Evolutionary conservation across 2,888 invertebrate genomes (phyloP), one percentile per base, ranked within the genome.

Genomic region (Drosophila tanythrix): DNA sequence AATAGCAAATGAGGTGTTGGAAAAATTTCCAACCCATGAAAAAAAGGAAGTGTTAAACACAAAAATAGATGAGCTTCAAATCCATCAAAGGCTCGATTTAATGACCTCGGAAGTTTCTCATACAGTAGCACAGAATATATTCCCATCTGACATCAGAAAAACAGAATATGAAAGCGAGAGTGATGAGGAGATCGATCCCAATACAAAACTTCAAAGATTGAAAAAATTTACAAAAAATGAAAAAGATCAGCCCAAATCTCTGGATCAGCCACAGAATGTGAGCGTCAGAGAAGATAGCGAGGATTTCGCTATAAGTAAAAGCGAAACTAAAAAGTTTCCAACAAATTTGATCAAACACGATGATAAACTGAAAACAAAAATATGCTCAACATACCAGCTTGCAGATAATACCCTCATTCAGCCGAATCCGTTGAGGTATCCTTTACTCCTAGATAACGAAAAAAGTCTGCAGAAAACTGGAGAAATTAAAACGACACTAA

Each of bases 181-280:
- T 53, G 90, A 84, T 13, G 84, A 84, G 21, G 90, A 84, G 38
- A 51, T 82, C 15, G 74, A 79, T 2, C 53, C 55, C 10, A 15
- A 8, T 1, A 21, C 18, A 51, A 66, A 64, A n/a, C 21, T 69
- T 11, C 27, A 65, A 8, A 70, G 50, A 61, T 29, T 84, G 0
- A 56, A 62, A n/a, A 33, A 53, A 8, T 53, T 82, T 8, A 62
- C 70, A 10, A 50, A n/a, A 27, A 35, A 13, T 10, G 62, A 74
- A 35, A 38, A 52, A 2, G 8, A 29, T 40, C 5, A 25, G 27
- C 5, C 15, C 15, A 46, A 65, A 43, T 15, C 36, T 10, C 7
- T n/a, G 1, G 46, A 43, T 25, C 8, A 61, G 4, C n/a, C 6
- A 36, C 18, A 10, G 11, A 27, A 38, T 13, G 11, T 25, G 8